Conservation (phyloP, 1,140 invertebrate species). For the Drosophila albomicans region DNA sequence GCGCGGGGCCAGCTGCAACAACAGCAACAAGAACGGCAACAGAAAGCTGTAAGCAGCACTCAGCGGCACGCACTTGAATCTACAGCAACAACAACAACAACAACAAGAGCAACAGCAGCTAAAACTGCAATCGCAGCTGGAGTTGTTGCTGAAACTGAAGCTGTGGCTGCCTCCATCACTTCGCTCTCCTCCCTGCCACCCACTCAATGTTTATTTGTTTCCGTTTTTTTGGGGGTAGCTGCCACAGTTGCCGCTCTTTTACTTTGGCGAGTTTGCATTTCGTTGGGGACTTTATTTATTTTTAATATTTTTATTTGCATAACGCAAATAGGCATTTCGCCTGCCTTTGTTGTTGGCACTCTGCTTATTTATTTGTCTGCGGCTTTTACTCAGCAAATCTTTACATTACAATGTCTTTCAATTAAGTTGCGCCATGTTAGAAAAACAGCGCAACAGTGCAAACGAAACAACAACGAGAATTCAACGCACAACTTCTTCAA, state of each 20-base stretch:
- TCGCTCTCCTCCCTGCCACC: neutral
- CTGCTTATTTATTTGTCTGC: conserved; percentile 63
- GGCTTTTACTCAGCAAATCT: conserved; percentile 57
- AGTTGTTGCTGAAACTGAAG: neutral
- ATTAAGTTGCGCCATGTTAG: conserved; percentile 49
- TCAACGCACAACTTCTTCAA: conserved; percentile 3
- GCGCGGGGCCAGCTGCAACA: conserved; percentile 43
- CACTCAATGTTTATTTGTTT: conserved; percentile 32
- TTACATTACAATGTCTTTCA: conserved; percentile 75
- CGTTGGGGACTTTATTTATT: conserved; percentile 66
- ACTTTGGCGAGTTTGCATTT: conserved; percentile 53
- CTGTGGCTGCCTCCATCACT: conserved; percentile 4
- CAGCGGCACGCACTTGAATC: conserved; percentile 76
- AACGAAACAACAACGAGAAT: neutral
- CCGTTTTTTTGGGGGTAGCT: neutral
- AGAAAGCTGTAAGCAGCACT: conserved; percentile 74
- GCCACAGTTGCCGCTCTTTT: conserved; percentile 30
- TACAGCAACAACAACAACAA: conserved; percentile 12
- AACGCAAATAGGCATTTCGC: conserved; percentile 56
- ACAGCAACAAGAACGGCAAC: conserved; percentile 46
- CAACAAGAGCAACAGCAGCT: conserved; percentile 47
- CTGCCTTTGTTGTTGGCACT: conserved; percentile 39
- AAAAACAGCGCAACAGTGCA: neutral
- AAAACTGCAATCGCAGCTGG: conserved; percentile 77
- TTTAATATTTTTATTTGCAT: conserved; percentile 78